These are phyloP conservation scores for Drosophila subobscura DNA, from an alignment of 1,140 invertebrate genomes.

Conservation along the genomic window DNA sequence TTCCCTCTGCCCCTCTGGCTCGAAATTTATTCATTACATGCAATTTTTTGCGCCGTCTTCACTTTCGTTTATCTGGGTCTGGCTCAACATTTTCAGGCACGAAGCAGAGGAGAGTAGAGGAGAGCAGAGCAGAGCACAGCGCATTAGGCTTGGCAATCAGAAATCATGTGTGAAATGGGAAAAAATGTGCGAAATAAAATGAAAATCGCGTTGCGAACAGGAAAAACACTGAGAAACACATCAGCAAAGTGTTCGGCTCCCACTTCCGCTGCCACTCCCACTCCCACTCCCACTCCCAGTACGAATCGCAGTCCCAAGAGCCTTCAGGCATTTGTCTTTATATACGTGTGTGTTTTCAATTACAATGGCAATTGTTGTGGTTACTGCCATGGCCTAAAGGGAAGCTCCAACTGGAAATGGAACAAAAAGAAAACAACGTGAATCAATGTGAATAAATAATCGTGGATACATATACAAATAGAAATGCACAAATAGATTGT, in stretches of 20 bases:
- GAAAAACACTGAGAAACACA: constrained; percentile 47
- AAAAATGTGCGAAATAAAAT: constrained; percentile 72
- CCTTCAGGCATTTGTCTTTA: constrained; percentile 37
- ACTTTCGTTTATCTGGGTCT: constrained; percentile 79
- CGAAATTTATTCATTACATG: constrained; percentile 82
- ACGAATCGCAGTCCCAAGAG: constrained; percentile 14
- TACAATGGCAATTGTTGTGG: constrained; percentile 78
- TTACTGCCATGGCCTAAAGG: constrained; percentile 51
- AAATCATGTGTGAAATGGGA: constrained; percentile 81
- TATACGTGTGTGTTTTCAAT: constrained; percentile 64
- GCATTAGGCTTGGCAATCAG: constrained; percentile 81
- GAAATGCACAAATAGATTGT: constrained; percentile 65
- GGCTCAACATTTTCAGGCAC: constrained; percentile 43
- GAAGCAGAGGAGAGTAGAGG: neutral
- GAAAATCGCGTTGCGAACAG: constrained; percentile 70
- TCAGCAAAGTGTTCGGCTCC: constrained; percentile 33
- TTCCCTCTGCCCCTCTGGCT: constrained; percentile 19
- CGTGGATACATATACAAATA: constrained; percentile 36
- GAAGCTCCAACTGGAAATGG: constrained; percentile 18
- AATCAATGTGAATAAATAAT: constrained; percentile 77
- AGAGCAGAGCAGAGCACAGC: constrained; percentile 6
- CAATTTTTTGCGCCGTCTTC: constrained; percentile 75
- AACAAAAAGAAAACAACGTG: constrained; percentile 36
- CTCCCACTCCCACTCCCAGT: constrained; percentile 1
- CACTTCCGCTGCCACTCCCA: constrained; percentile 3